These are phyloP conservation scores for Halictus ligatus DNA, from an alignment of 2,888 invertebrate genomes.

Conservation along the genomic window DNA sequence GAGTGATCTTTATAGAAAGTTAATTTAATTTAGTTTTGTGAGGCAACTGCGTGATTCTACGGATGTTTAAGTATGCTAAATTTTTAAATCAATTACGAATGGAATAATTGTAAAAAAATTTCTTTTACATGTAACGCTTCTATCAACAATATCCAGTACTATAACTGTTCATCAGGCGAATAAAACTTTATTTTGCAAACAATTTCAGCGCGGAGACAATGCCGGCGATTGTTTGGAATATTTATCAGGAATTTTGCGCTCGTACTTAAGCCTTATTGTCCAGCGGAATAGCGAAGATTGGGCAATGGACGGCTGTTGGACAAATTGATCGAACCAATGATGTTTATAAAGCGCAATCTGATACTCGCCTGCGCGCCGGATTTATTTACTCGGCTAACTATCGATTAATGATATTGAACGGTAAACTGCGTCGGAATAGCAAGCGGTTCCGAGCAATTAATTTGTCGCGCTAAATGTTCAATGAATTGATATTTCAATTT, in stretches of 20 bases:
- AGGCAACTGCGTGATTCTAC: not conserved
- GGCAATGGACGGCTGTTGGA: not conserved
- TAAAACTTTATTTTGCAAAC: not conserved
- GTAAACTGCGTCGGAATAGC: slow-evolving; percentile 11
- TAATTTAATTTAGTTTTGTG: not conserved
- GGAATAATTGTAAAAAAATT: not conserved
- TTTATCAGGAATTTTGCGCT: not conserved
- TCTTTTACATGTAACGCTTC: not conserved
- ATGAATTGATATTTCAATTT: slow-evolving; percentile 37
- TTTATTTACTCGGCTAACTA: slow-evolving; percentile 31
- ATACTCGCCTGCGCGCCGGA: not conserved
- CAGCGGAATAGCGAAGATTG: not conserved
- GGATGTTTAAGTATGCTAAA: not conserved
- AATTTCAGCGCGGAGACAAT: not conserved
- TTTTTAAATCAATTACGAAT: not conserved
- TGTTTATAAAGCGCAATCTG: slow-evolving; percentile 1
- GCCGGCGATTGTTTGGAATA: not conserved
- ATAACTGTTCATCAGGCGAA: not conserved
- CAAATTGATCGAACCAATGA: slow-evolving; percentile 6
- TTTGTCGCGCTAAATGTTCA: slow-evolving; percentile 32
- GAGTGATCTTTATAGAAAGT: not conserved
- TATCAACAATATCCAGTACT: not conserved
- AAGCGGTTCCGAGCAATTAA: slow-evolving; percentile 30
- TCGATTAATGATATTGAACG: slow-evolving; percentile 19
- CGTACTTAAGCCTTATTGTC: not conserved